Conservation (phyloP, 1,140 invertebrate genomes). For the Maconellicoccus hirsutus region DNA sequence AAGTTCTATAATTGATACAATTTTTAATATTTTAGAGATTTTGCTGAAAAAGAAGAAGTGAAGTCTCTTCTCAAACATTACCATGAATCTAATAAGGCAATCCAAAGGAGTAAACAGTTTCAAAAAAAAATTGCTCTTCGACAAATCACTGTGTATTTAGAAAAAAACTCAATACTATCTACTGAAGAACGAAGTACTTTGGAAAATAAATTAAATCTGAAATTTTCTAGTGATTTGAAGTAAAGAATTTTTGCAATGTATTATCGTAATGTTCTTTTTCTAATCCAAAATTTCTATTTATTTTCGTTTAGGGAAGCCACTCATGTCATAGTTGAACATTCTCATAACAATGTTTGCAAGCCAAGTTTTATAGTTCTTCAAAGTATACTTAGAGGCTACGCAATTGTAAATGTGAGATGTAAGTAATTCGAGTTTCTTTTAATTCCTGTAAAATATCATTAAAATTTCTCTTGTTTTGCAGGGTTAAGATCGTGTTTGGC, state of each 20-base stretch:
- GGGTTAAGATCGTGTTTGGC: background rate
- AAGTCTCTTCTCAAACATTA: background rate
- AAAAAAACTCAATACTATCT: background rate
- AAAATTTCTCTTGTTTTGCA: background rate
- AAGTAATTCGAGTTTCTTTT: background rate
- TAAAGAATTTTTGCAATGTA: background rate
- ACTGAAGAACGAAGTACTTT: background rate
- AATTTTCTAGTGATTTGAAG: background rate
- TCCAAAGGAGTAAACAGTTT: background rate
- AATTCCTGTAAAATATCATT: background rate
- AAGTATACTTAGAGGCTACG: background rate
- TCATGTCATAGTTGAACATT: background rate
- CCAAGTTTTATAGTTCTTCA: background rate
- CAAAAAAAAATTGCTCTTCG: background rate
- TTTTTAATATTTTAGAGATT: background rate
- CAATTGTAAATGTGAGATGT: background rate
- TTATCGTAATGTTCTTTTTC: background rate
- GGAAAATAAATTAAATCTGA: background rate
- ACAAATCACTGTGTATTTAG: background rate
- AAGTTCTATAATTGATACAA: background rate
- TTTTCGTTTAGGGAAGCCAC: background rate
- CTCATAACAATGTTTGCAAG: background rate
- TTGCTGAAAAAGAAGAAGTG: background rate
- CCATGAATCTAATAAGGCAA: background rate
- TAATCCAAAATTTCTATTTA: background rate